Percentiles rank a stretch among this genome's conserved stretches.
Conservation (phyloP, 2,888 invertebrate species). For the Drosophila paramelanica region DNA sequence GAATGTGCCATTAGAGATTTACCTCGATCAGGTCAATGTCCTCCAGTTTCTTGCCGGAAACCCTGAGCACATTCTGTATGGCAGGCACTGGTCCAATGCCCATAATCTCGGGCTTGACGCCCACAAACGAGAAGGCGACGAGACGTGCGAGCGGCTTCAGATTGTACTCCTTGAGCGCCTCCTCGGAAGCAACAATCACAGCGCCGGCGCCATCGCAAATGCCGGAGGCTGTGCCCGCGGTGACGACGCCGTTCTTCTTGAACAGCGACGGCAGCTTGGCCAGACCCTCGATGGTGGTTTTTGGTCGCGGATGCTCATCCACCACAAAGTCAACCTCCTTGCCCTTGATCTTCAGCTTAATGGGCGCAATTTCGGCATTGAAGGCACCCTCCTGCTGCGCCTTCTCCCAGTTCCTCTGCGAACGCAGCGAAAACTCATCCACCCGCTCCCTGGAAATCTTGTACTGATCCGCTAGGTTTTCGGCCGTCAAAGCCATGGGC, state of each 20-base stretch:
- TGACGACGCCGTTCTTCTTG: constrained; percentile 97
- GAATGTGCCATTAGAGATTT: constrained; percentile 17
- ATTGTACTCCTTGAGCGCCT: constrained; percentile 91
- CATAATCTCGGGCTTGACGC: constrained; percentile 99
- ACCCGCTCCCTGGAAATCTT: constrained; percentile 92
- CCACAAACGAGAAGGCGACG: constrained; percentile 95
- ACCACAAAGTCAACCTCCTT: constrained; percentile 91
- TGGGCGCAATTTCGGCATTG: constrained; percentile 94
- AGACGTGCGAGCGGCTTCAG: constrained; percentile 96
- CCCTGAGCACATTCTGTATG: constrained; percentile 93
- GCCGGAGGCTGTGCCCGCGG: constrained; percentile 97
- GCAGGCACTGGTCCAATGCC: constrained; percentile 98
- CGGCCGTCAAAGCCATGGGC: constrained; percentile 98
- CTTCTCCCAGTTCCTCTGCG: constrained; percentile 94
- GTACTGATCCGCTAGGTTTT: constrained; percentile 95
- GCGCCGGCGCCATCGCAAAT: constrained; percentile 99
- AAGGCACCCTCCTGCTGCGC: constrained; percentile 95
- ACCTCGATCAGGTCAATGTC: constrained; percentile 98
- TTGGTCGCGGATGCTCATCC: constrained; percentile 92
- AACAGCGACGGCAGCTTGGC: constrained; percentile 95
- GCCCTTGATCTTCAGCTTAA: constrained; percentile 93
- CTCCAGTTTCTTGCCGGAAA: constrained; percentile 91
- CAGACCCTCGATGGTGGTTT: constrained; percentile 93
- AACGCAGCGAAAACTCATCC: constrained; percentile 93
- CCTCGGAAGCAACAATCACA: constrained; percentile 95